phyloP scores from a whole-genome alignment of 2,797 vertebrate species.

The Hephaestus fuliginosus region DNA sequence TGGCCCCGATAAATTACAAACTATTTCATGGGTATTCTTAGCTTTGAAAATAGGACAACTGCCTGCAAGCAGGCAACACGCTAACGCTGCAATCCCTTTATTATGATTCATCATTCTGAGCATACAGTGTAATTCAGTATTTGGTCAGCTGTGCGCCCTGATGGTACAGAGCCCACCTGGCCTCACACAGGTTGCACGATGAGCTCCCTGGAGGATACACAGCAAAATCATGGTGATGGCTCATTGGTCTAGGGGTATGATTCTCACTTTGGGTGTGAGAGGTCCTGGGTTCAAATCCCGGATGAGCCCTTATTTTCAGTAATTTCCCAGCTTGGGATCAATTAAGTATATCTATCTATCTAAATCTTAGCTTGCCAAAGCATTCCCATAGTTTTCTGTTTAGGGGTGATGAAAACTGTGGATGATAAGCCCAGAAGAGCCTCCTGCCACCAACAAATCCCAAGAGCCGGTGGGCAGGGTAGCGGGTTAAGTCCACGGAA shows the following conservation, averaged over 20 bases:
- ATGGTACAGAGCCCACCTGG: constrained; percentile 68
- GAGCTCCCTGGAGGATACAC: constrained; percentile 24
- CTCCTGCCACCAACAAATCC: constrained; percentile 39
- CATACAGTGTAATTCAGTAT: constrained; percentile 47
- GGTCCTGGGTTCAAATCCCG: too few species aligned
- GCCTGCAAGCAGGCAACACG: constrained; percentile 63
- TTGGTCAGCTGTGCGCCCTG: constrained; percentile 58
- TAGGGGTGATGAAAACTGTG: constrained; percentile 27
- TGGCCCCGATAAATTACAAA: constrained; percentile 59
- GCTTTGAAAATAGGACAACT: constrained; percentile 70
- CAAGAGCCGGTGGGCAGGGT: constrained; percentile 15
- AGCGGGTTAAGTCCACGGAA: constrained; percentile 39
- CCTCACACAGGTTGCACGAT: constrained; percentile 47
- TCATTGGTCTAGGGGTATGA: too few species aligned
- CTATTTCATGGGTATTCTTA: constrained; percentile 66
- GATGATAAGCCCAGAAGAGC: constrained; percentile 19
- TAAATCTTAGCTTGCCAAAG: constrained; percentile 1
- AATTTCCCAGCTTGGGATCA: too few species aligned
- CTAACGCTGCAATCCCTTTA: constrained; percentile 67
- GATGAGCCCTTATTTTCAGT: too few species aligned
- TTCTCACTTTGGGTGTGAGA: too few species aligned
- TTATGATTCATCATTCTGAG: constrained; percentile 71
- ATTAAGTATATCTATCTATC: too few species aligned
- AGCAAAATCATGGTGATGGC: background rate
- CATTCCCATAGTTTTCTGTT: constrained; percentile 5